These are phyloP conservation scores for Seriola aureovittata DNA, from an alignment of 2,113 vertebrate species.

Conservation along the genomic window DNA sequence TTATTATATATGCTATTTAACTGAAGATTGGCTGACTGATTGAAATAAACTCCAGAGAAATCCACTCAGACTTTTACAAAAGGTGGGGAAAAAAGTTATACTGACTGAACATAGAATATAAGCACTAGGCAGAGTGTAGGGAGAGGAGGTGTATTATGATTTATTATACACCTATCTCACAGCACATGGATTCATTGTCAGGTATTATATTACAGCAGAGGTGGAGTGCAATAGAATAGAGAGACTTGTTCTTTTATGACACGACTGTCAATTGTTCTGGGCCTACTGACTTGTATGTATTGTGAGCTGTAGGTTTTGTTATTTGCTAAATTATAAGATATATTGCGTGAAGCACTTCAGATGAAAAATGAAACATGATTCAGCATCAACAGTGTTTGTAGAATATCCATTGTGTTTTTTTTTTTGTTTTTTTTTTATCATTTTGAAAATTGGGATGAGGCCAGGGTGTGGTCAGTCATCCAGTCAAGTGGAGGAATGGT, in stretches of 20 bases:
- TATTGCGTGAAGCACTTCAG: not conserved
- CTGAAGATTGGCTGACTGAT: not conserved
- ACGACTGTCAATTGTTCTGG: not conserved
- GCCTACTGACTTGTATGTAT: not conserved
- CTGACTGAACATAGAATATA: not conserved
- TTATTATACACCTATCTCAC: conserved; percentile 26
- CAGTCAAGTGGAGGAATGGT: conserved; percentile 10
- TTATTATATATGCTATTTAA: not conserved
- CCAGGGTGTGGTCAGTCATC: not conserved
- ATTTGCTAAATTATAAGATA: not conserved
- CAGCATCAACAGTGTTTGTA: not conserved
- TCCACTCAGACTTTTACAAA: not conserved
- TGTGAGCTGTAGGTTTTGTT: not conserved
- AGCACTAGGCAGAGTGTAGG: not conserved
- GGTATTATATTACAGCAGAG: conserved; percentile 8
- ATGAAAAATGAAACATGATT: not conserved
- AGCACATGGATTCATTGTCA: conserved; percentile 18
- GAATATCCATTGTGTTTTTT: not conserved
- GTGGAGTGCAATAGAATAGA: not conserved
- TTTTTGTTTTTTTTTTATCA: not conserved
- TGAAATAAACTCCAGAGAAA: not conserved
- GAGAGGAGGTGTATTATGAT: conserved; percentile 1
- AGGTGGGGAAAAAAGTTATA: not conserved
- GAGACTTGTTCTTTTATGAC: conserved; percentile 21
- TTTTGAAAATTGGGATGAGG: not conserved